phyloP scores from a whole-genome alignment of 2,113 vertebrate species.

The Mastomys coucha region DNA sequence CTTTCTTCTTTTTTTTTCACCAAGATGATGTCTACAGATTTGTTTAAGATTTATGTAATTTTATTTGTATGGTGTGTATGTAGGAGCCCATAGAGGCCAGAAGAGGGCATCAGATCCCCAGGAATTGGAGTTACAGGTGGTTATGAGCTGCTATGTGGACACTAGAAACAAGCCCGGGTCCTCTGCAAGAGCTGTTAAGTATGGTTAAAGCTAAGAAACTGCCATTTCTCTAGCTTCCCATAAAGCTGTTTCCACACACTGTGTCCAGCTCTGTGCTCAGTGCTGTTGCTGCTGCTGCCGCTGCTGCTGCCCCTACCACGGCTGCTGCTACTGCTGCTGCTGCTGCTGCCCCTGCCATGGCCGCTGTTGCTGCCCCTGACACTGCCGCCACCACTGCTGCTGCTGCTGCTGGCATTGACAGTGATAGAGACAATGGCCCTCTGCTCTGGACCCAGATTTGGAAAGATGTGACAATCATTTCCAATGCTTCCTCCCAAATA shows the following conservation, averaged over 20 bases:
- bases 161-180: neutral
- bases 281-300: neutral
- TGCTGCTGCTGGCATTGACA: neutral
- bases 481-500: neutral
- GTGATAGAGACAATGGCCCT: neutral
- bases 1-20: neutral
- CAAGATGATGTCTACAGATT: neutral
- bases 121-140: neutral
- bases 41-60: neutral
- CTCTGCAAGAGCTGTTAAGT: neutral
- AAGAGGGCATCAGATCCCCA: neutral
- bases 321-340: neutral
- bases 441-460: neutral
- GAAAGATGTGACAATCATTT: neutral
- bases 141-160: neutral
- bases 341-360: neutral
- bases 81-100: neutral
- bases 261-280: neutral
- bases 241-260: neutral
- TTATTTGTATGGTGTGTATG: neutral
- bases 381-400: neutral
- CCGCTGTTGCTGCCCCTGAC: neutral
- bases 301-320: neutral
- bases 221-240: too few species aligned
- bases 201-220: too few species aligned